phyloP scores from a whole-genome alignment of 1,140 invertebrate species.

The Drosophila lini region DNA sequence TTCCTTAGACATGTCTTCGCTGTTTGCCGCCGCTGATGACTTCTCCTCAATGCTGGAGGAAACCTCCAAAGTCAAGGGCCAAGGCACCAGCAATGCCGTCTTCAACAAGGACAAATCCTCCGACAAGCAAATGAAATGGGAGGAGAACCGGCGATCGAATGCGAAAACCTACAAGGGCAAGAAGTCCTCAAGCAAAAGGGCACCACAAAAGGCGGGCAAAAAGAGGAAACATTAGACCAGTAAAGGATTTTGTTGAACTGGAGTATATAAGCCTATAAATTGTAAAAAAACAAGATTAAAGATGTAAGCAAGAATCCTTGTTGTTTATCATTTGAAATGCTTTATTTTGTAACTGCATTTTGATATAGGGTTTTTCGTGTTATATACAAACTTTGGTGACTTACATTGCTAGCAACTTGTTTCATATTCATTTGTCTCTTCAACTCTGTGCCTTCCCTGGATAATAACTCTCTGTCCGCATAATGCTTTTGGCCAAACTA shows the following conservation, averaged over 20 bases:
- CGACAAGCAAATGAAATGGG: slow-evolving; percentile 89
- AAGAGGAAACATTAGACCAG: slow-evolving; percentile 63
- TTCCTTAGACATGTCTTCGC: slow-evolving; percentile 84
- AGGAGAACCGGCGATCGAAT: slow-evolving; percentile 85
- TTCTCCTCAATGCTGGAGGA: slow-evolving; percentile 90
- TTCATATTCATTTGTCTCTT: slow-evolving; percentile 1
- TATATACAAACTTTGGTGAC: slow-evolving; percentile 77
- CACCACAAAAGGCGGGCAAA: slow-evolving; percentile 44
- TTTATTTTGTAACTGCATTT: slow-evolving; percentile 66
- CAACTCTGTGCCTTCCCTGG: background rate
- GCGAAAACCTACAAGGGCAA: slow-evolving; percentile 71
- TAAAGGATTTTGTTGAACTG: background rate
- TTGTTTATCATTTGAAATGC: slow-evolving; percentile 52
- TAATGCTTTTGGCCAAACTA: slow-evolving; percentile 53
- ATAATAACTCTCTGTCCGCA: slow-evolving; percentile 16
- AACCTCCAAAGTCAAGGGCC: slow-evolving; percentile 87
- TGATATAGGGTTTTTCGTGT: slow-evolving; percentile 32
- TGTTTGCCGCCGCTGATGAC: slow-evolving; percentile 90
- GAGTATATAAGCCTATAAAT: background rate
- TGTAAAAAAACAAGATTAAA: slow-evolving; percentile 34
- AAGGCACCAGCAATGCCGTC: slow-evolving; percentile 87
- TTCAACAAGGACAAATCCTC: slow-evolving; percentile 88
- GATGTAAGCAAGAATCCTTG: background rate
- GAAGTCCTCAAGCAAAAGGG: slow-evolving; percentile 27
- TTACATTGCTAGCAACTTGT: slow-evolving; percentile 59